phyloP scores from a whole-genome alignment of 2,797 vertebrate genomes.

The Gila robusta region DNA sequence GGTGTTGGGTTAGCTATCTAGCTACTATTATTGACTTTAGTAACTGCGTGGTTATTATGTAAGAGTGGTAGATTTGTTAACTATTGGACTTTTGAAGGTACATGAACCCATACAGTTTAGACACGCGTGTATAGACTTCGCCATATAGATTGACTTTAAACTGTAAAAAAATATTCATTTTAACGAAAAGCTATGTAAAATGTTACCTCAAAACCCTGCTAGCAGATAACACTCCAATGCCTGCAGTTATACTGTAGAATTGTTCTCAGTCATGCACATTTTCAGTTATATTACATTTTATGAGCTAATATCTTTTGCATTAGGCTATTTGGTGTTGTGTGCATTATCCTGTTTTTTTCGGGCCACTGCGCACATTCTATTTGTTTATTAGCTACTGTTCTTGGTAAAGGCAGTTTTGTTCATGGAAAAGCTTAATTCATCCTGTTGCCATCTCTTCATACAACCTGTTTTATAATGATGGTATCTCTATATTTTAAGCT shows the following conservation, averaged over 20 bases:
- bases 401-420: background rate
- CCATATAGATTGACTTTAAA: background rate
- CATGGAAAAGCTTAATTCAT: constrained; percentile 2
- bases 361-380: background rate
- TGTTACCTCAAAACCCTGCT: background rate
- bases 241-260: background rate
- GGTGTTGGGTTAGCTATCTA: background rate
- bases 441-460: background rate
- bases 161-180: background rate
- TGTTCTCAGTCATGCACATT: background rate
- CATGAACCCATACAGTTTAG: background rate
- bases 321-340: background rate
- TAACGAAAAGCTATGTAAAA: background rate
- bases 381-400: background rate
- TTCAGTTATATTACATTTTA: background rate
- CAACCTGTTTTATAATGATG: background rate
- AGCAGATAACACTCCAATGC: background rate
- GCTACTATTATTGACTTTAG: background rate
- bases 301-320: background rate
- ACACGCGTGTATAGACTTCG: background rate
- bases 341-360: background rate
- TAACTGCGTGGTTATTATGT: constrained; percentile 22
- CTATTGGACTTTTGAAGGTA: background rate
- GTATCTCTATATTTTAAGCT: background rate
- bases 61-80: background rate